Conservation (phyloP, 2,797 vertebrate species). For the Scomberomorus guttatus region DNA sequence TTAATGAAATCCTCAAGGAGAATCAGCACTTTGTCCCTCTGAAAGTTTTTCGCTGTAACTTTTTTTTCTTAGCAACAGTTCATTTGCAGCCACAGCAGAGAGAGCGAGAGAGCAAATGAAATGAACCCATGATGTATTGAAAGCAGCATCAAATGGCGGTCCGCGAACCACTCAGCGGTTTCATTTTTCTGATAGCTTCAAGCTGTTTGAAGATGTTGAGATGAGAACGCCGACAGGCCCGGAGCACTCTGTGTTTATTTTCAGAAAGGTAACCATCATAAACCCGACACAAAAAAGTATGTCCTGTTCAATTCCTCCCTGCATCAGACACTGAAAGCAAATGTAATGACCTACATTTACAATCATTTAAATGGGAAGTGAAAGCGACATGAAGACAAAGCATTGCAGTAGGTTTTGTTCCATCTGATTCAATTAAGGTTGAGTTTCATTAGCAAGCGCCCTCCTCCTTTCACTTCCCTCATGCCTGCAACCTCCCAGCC, state of each 20-base stretch:
- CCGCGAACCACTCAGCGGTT: slow-evolving; percentile 15
- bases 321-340: slow-evolving; percentile 56
- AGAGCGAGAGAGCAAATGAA: slow-evolving; percentile 11
- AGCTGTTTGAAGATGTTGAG: slow-evolving; percentile 47
- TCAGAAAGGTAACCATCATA: slow-evolving; percentile 15
- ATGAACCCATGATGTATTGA: slow-evolving; percentile 32
- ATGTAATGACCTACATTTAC: slow-evolving; percentile 72
- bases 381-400: slow-evolving; percentile 77
- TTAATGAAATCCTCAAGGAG: neutral
- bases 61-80: slow-evolving; percentile 13
- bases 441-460: slow-evolving; percentile 73
- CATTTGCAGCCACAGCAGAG: slow-evolving; percentile 12
- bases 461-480: slow-evolving; percentile 25
- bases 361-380: slow-evolving; percentile 75
- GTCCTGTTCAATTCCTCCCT: slow-evolving; percentile 28
- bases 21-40: neutral
- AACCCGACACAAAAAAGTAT: slow-evolving; percentile 24
- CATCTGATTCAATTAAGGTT: slow-evolving; percentile 81
- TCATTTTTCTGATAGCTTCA: slow-evolving; percentile 38
- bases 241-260: slow-evolving; percentile 18
- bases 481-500: slow-evolving; percentile 32
- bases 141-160: slow-evolving; percentile 44
- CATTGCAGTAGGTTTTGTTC: slow-evolving; percentile 71
- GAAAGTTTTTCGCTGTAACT: slow-evolving; percentile 24
- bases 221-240: slow-evolving; percentile 25